These are phyloP conservation scores for crab-eating macaque (Macaca fascicularis) DNA, from an alignment of 2,113 vertebrate species.

Conservation along the genomic window DNA sequence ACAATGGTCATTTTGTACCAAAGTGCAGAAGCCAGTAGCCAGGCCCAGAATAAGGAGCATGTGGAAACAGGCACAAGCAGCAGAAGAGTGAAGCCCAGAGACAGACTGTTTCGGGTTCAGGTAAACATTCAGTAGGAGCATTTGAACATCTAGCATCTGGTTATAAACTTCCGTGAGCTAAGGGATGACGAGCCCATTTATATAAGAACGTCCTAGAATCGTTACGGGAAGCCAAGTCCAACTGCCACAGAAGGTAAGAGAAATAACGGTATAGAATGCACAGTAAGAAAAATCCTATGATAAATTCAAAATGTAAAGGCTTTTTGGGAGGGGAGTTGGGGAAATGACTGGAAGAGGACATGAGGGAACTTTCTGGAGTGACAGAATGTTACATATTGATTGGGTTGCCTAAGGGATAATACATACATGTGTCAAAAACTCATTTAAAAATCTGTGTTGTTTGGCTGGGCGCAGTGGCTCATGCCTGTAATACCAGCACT, in stretches of 20 bases:
- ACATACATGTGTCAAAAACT: neutral
- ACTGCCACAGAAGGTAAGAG: neutral
- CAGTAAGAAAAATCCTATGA: neutral
- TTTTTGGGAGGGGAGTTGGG: neutral
- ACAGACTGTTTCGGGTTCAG: neutral
- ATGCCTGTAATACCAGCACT: too few relatives aligned
- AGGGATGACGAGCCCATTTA: neutral
- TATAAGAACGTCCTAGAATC: neutral
- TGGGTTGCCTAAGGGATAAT: neutral
- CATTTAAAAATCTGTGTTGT: neutral
- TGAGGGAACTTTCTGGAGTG: neutral
- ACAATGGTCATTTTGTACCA: neutral
- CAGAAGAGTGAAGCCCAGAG: neutral
- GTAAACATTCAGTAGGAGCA: neutral
- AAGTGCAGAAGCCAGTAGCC: neutral
- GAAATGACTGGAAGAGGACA: neutral
- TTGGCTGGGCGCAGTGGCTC: too few relatives aligned
- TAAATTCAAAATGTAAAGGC: neutral
- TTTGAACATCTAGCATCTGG: neutral
- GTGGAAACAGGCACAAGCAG: neutral
- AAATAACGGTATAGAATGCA: neutral
- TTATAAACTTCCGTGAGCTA: neutral
- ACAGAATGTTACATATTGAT: neutral
- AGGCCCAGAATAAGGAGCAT: neutral
- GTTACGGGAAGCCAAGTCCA: neutral